Conservation (phyloP, 2,888 invertebrate species). For the Neoitamus cyanurus region DNA sequence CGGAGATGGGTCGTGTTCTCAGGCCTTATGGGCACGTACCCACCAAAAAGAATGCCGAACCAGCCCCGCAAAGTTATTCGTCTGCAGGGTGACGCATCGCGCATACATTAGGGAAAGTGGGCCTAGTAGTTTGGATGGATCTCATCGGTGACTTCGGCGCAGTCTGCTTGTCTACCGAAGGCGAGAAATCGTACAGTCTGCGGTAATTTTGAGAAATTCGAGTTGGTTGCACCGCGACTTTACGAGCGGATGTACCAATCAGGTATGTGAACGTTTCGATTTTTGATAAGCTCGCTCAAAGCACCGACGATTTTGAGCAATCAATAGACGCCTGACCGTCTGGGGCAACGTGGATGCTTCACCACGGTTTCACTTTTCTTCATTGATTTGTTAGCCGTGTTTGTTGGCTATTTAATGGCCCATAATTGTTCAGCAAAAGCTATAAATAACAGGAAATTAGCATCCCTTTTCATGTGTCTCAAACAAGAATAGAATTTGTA, state of each 20-base stretch:
- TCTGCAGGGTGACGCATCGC: conserved; percentile 18
- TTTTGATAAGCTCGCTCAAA: conserved; percentile 12
- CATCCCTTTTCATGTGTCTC: background rate
- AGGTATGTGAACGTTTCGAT: background rate
- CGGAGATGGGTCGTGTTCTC: background rate
- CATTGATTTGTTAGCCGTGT: background rate
- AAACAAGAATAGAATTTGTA: background rate
- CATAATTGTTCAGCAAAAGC: background rate
- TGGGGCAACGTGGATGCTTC: background rate
- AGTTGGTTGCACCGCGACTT: background rate
- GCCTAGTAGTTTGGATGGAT: background rate
- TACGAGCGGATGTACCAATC: conserved; percentile 27
- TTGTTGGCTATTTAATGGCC: background rate
- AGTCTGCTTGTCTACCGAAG: conserved; percentile 17
- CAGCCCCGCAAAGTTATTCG: background rate
- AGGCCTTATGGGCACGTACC: conserved; percentile 23
- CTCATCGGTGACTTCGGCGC: conserved; percentile 1
- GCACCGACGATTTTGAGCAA: background rate
- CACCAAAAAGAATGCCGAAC: background rate
- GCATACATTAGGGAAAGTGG: background rate
- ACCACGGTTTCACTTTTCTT: background rate
- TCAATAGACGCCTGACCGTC: conserved; percentile 11
- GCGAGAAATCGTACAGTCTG: background rate
- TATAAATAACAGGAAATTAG: background rate
- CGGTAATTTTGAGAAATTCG: background rate